These are phyloP conservation scores for Prinia subflava DNA, from an alignment of 2,113 vertebrate species.

Conservation along the genomic window DNA sequence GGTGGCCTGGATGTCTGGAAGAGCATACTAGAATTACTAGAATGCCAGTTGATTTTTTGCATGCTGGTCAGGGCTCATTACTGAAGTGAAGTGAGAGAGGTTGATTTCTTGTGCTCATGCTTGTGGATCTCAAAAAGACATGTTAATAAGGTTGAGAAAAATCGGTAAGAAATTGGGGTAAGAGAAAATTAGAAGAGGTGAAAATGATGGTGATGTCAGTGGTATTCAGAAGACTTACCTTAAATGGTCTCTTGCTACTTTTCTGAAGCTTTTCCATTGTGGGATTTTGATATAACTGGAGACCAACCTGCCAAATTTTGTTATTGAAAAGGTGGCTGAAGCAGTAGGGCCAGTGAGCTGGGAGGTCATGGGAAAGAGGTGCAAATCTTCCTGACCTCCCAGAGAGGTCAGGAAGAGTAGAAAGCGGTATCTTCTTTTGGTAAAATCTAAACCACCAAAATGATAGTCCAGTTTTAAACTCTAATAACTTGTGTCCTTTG, in stretches of 20 bases:
- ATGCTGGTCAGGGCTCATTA: background rate
- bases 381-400: background rate
- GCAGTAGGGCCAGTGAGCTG: background rate
- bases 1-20: background rate
- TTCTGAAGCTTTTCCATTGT: background rate
- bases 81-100: background rate
- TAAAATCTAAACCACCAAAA: background rate
- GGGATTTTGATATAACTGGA: background rate
- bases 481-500: background rate
- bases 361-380: background rate
- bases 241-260: background rate
- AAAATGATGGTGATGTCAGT: background rate
- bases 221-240: background rate
- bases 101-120: background rate
- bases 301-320: background rate
- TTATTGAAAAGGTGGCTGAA: background rate
- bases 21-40: background rate
- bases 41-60: background rate
- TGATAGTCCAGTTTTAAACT: background rate
- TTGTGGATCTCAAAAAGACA: background rate
- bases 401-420: background rate
- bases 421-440: background rate
- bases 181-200: background rate
- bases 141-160: background rate
- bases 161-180: background rate